phyloP scores from a whole-genome alignment of 1,140 invertebrate genomes.

The Drosophila ambigua region DNA sequence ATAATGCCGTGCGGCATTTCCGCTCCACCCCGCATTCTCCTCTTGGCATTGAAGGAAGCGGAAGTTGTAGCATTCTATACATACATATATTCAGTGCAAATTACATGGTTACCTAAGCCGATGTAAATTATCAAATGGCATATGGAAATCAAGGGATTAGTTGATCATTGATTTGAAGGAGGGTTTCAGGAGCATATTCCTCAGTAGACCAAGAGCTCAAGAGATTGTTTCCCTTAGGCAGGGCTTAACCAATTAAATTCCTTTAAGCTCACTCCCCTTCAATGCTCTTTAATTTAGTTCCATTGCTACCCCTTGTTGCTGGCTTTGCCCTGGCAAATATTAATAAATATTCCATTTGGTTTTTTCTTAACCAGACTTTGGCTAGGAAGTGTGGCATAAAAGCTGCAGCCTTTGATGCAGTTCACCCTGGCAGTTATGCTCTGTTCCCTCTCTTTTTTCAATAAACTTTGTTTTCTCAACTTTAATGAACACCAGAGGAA shows the following conservation, averaged over 20 bases:
- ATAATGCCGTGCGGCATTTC: conserved; percentile 67
- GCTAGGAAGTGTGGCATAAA: conserved; percentile 19
- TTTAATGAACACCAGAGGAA: conserved; percentile 54
- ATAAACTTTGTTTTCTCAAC: conserved; percentile 56
- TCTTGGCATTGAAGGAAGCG: not conserved
- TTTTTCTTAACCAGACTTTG: conserved; percentile 47
- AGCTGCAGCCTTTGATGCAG: conserved; percentile 20
- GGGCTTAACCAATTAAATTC: too few relatives aligned
- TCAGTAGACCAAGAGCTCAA: too few relatives aligned
- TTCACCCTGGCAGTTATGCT: conserved; percentile 1
- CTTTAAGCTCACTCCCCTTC: too few relatives aligned
- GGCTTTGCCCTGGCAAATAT: conserved; percentile 39
- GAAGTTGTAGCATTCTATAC: not conserved
- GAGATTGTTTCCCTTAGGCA: too few relatives aligned
- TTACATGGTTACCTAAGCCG: not conserved
- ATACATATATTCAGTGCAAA: not conserved
- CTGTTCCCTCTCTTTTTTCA: not conserved
- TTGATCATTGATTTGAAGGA: not conserved
- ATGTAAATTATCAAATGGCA: not conserved
- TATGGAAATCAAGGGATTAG: not conserved
- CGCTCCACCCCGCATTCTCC: not conserved
- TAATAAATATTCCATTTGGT: conserved; percentile 56
- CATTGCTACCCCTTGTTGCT: not conserved
- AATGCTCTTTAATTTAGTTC: too few relatives aligned
- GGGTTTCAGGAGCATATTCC: too few relatives aligned